These are phyloP conservation scores for Corvus moneduloides DNA, from an alignment of 2,113 vertebrate genomes.

Conservation along the genomic window DNA sequence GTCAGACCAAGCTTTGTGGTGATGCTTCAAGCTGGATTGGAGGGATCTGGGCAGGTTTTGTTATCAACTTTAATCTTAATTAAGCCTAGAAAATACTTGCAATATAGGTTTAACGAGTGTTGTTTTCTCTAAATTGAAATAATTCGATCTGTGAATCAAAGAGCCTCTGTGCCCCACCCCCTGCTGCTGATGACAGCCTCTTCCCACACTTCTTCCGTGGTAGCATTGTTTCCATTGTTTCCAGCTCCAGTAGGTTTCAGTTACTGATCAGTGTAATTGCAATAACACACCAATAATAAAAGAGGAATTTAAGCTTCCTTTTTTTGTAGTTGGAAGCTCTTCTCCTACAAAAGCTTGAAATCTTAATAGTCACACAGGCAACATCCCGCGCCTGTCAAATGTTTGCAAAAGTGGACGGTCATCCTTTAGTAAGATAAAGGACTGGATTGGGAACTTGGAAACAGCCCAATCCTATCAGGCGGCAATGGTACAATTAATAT, in stretches of 20 bases:
- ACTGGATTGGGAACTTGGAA: not conserved
- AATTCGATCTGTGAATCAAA: constrained; percentile 37
- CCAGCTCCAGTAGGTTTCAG: constrained; percentile 40
- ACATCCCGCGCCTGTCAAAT: not conserved
- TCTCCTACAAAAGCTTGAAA: not conserved
- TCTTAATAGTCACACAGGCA: constrained; percentile 11
- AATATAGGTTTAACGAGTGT: not conserved
- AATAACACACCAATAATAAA: constrained; percentile 43
- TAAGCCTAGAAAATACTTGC: not conserved
- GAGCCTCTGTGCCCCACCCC: constrained; percentile 19
- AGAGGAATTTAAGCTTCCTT: constrained; percentile 46
- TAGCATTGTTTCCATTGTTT: constrained; percentile 34
- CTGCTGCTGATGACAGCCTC: constrained; percentile 39
- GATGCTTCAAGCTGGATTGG: not conserved
- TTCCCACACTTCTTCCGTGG: constrained; percentile 34
- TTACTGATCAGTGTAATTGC: constrained; percentile 49
- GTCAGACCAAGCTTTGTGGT: not conserved
- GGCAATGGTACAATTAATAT: not conserved
- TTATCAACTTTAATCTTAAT: not conserved
- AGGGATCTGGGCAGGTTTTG: not conserved
- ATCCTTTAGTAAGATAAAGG: not conserved
- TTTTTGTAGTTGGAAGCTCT: constrained; percentile 31
- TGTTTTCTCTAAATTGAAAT: constrained; percentile 11
- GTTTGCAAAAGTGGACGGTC: not conserved
- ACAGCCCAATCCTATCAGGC: not conserved